These are phyloP conservation scores for Rugalucina vietnamica DNA, from an alignment of 2,888 invertebrate species.

Conservation along the genomic window DNA sequence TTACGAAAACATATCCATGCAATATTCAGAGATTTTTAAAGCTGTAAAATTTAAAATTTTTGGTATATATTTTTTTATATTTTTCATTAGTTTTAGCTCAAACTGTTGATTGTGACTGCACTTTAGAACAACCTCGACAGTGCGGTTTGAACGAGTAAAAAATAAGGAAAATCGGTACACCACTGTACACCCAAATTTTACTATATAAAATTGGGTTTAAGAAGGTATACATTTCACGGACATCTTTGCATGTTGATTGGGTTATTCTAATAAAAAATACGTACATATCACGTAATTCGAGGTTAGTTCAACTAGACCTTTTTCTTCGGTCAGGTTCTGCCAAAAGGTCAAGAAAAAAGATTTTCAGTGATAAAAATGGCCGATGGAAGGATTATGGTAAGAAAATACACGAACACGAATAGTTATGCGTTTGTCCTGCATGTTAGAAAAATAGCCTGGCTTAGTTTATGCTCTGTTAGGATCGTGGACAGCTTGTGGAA, in stretches of 20 bases:
- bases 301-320: neutral
- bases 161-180: neutral
- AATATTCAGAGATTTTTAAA: too few species aligned
- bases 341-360: conserved; percentile 54
- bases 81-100: too few species aligned
- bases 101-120: too few species aligned
- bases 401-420: neutral
- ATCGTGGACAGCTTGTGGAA: neutral
- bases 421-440: neutral
- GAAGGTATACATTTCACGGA: neutral
- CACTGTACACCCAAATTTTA: neutral
- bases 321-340: conserved; percentile 43
- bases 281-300: neutral
- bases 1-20: too few species aligned
- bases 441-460: neutral
- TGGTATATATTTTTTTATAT: too few species aligned
- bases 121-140: too few species aligned
- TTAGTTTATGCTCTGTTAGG: conserved; percentile 5
- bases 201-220: neutral
- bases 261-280: too few species aligned
- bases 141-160: too few species aligned
- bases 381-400: conserved; percentile 6
- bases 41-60: too few species aligned
- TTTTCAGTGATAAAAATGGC: conserved; percentile 12
- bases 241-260: neutral